phyloP scores from a whole-genome alignment of 2,888 invertebrate genomes.

The Clitarchus hookeri region DNA sequence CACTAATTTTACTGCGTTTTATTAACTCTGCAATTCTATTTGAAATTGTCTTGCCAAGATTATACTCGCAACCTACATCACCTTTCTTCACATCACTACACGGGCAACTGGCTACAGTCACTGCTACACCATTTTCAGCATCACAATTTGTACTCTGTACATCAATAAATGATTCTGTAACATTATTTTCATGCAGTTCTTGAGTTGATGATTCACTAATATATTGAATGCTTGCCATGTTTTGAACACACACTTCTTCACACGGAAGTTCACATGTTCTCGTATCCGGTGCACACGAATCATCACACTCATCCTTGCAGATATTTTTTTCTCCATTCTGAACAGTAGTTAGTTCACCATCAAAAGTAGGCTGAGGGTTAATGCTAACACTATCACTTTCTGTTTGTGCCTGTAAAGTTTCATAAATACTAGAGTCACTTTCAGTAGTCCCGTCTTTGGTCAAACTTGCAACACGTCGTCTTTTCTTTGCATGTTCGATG shows the following conservation, averaged over 20 bases:
- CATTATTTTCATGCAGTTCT: background rate
- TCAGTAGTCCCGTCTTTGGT: slow-evolving; percentile 36
- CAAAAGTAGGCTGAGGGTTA: background rate
- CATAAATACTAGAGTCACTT: slow-evolving; percentile 34
- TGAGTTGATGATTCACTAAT: background rate
- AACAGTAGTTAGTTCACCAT: background rate
- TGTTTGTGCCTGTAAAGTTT: slow-evolving; percentile 6
- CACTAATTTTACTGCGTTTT: slow-evolving; percentile 31
- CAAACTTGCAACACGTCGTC: slow-evolving; percentile 56
- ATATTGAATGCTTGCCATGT: background rate
- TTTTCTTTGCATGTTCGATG: slow-evolving; percentile 52
- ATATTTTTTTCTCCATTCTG: background rate
- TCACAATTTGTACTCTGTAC: background rate
- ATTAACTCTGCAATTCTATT: slow-evolving; percentile 35
- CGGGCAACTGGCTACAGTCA: background rate
- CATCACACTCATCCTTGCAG: slow-evolving; percentile 10
- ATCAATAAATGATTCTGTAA: slow-evolving; percentile 11
- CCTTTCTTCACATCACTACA: background rate
- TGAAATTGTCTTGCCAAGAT: slow-evolving; percentile 35
- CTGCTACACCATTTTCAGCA: background rate
- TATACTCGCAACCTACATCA: background rate
- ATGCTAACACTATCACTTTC: background rate
- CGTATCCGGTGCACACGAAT: background rate
- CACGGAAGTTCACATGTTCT: background rate
- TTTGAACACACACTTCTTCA: background rate